These are phyloP conservation scores for Heliconius himera DNA, from an alignment of 1,140 invertebrate species.

Conservation along the genomic window DNA sequence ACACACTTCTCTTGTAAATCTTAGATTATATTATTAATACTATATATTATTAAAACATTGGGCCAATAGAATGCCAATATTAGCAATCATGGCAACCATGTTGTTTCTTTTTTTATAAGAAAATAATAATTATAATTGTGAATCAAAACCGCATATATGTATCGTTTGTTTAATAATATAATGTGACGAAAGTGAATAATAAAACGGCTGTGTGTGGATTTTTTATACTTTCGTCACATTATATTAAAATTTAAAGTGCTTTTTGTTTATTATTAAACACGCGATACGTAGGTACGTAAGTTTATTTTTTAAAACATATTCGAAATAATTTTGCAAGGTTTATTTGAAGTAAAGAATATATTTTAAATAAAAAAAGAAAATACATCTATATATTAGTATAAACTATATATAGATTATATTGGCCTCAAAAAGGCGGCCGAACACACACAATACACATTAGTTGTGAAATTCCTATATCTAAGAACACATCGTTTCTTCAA, in stretches of 20 bases:
- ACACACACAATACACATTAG: conserved; percentile 40
- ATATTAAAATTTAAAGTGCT: too few species aligned
- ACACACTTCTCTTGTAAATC: conserved; percentile 37
- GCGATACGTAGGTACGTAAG: not conserved
- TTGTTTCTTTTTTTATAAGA: too few species aligned
- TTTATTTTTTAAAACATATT: not conserved
- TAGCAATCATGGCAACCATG: too few species aligned
- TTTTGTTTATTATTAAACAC: not conserved
- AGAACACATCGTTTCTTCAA: conserved; percentile 49
- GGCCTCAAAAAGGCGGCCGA: not conserved
- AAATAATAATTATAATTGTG: too few species aligned
- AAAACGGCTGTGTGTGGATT: too few species aligned
- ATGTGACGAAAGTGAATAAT: too few species aligned
- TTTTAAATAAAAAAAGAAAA: too few species aligned
- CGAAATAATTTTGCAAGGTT: not conserved
- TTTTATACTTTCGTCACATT: too few species aligned
- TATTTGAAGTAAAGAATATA: not conserved
- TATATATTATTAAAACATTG: not conserved
- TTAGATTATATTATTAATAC: conserved; percentile 32
- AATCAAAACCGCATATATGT: too few species aligned
- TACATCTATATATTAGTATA: not conserved
- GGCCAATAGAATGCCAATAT: not conserved
- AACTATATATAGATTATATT: not conserved
- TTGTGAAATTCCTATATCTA: conserved; percentile 49
- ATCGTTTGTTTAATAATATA: too few species aligned